Conservation (phyloP, 23 tunicate species). For the Ascidia mentula region DNA sequence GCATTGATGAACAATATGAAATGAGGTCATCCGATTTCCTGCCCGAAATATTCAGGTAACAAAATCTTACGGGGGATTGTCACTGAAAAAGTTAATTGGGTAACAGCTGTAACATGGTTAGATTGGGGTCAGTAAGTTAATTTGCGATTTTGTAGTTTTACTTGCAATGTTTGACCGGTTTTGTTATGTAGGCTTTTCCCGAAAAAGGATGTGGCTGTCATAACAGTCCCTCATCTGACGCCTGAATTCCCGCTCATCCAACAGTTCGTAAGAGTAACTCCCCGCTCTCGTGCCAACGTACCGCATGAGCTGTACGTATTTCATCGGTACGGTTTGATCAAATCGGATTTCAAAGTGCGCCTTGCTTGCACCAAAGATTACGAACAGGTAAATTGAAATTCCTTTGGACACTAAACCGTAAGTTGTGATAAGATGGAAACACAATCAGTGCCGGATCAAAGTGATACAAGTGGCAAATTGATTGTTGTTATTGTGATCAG, state of each 20-base stretch:
- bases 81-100: no score
- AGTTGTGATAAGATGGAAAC: no score
- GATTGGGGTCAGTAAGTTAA: no score
- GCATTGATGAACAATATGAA: conserved; percentile 85
- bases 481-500: no score
- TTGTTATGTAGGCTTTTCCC: conserved; percentile 68
- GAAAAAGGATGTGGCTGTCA: conserved; percentile 74
- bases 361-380: conserved; percentile 50
- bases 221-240: conserved; percentile 80
- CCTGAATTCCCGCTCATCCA: conserved; percentile 92
- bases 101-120: no score
- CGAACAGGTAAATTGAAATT: no score
- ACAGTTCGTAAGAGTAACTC: conserved; percentile 88
- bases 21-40: conserved; percentile 89
- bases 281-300: conserved; percentile 40
- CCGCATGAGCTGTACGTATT: conserved; percentile 91
- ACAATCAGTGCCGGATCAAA: no score
- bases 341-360: conserved; percentile 53
- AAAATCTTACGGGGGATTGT: no score
- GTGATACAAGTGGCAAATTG: no score
- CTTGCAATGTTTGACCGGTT: no score
- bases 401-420: no score
- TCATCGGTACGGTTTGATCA: conserved; percentile 70
- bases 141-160: no score
- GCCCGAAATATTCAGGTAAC: conserved; percentile 87